A percentile compares a stretch with the other conserved stretches of the same genome.
These are phyloP conservation scores for Apodemus agrarius DNA, from an alignment of 2,797 vertebrate genomes.

Conservation along the genomic window DNA sequence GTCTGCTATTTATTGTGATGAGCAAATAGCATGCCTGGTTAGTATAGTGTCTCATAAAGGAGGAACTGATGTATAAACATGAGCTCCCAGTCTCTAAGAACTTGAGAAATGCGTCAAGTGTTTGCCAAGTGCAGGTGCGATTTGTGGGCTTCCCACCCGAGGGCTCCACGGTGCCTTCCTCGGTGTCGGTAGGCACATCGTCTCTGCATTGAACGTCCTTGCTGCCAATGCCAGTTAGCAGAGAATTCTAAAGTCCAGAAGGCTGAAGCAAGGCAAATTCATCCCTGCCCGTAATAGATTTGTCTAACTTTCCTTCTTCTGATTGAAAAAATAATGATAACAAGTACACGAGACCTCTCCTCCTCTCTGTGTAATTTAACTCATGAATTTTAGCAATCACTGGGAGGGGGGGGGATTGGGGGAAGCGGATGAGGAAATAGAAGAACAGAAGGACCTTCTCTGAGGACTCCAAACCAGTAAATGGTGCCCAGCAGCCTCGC, in stretches of 20 bases:
- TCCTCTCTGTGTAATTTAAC: not conserved
- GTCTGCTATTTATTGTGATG: not conserved
- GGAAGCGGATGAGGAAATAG: not conserved
- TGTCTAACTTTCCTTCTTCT: not conserved
- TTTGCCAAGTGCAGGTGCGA: not conserved
- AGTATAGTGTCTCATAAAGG: not conserved
- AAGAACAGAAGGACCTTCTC: not conserved
- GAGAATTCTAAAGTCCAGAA: not conserved
- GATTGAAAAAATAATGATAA: not conserved
- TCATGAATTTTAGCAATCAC: not conserved
- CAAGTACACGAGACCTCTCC: not conserved
- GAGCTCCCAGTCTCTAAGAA: not conserved
- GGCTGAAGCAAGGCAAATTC: not conserved
- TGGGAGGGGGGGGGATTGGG: not conserved
- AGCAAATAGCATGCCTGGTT: slow-evolving; percentile 20
- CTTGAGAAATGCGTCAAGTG: not conserved
- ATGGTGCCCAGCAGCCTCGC: not conserved
- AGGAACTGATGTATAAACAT: not conserved
- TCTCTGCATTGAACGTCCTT: not conserved
- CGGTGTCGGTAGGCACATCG: not conserved
- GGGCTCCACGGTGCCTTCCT: not conserved
- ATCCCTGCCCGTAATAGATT: not conserved
- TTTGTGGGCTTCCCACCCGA: not conserved
- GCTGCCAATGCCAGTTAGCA: not conserved
- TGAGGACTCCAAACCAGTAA: not conserved